A percentile compares a stretch with the other conserved stretches of the same genome.
Conservation (phyloP, 2,113 vertebrate species). For the Aplodontia rufa region DNA sequence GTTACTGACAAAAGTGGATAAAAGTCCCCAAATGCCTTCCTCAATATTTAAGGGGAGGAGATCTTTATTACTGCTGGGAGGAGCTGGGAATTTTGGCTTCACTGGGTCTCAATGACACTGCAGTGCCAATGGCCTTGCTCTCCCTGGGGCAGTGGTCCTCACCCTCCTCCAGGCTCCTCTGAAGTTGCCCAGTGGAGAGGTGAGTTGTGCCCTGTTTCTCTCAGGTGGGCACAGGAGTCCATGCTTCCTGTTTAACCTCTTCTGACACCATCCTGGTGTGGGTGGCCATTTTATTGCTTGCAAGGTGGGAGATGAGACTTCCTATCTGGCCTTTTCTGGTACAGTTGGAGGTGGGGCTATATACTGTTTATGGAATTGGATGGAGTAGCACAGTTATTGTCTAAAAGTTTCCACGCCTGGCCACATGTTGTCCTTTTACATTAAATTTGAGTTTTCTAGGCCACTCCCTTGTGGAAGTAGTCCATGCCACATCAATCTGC, state of each 20-base stretch:
- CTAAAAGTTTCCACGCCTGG: background rate
- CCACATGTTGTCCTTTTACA: background rate
- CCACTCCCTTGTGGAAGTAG: background rate
- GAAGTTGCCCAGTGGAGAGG: background rate
- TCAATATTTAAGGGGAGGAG: background rate
- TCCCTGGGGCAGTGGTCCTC: accelerated
- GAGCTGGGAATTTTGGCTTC: background rate
- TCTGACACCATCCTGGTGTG: background rate
- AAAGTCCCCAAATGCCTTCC: background rate
- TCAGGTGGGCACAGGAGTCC: background rate
- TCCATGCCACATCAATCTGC: background rate
- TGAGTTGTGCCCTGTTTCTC: background rate
- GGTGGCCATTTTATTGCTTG: background rate
- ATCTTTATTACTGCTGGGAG: background rate
- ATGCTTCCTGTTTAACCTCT: background rate
- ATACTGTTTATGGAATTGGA: background rate
- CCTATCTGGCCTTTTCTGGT: background rate
- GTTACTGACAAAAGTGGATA: background rate
- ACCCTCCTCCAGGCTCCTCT: background rate
- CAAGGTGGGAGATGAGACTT: background rate
- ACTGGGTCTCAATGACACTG: background rate
- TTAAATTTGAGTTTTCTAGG: background rate
- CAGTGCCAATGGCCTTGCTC: background rate
- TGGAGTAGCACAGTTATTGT: background rate
- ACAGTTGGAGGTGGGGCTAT: background rate